Base-by-base conservation (phyloP, 2,888 invertebrate species). In the Rotaria socialis region DNA sequence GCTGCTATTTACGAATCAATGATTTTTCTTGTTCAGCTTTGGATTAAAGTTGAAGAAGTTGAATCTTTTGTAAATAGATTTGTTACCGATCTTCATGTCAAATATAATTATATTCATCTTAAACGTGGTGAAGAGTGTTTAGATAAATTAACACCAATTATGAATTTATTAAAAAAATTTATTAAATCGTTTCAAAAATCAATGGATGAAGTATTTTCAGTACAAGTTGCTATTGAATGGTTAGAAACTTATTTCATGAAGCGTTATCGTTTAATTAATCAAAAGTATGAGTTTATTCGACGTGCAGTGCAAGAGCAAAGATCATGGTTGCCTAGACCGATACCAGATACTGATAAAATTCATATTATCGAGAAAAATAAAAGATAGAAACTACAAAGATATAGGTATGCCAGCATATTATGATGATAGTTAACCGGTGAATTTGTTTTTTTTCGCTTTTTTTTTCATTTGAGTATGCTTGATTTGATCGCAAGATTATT, bases 161-260 rank as follows among this genome's bases (percentile, higher is more conserved):
- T 85, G 10, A 4, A 8, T 24, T 35, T 35, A 85, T 85, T 86
- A 75, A 47, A 47, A 27, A 14, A 80, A 27, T 86, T 86, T 85
- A 86, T 85, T 19, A 50, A 85, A 22, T 55, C 35, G n/a, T 86
- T 86, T 80, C 27, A 27, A 47, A 43, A 50, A 50, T 56, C 58
- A 35, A 85, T 85, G 50, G 56, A 74, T 50, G 75, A 58, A 47
- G 56, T 85, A 35, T 85, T 55, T 60, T 41, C 60, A 24, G 35
- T 58, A 24, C 85, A 86, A 80, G 84, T 84, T 50, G 86, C 86
- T 16, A 67, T 80, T 55, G 86, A 86, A 52, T 85, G 86, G 86
- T 80, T 86, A 43, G 50, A 84, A 52, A 85, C 85, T 19, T 86
- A 86, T 85, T 86, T 86, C 60, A 84, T 85, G 24, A 85, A 75